Evolutionary conservation across 2,888 invertebrate genomes (phyloP).

Genomic region (Bibio marci): DNA sequence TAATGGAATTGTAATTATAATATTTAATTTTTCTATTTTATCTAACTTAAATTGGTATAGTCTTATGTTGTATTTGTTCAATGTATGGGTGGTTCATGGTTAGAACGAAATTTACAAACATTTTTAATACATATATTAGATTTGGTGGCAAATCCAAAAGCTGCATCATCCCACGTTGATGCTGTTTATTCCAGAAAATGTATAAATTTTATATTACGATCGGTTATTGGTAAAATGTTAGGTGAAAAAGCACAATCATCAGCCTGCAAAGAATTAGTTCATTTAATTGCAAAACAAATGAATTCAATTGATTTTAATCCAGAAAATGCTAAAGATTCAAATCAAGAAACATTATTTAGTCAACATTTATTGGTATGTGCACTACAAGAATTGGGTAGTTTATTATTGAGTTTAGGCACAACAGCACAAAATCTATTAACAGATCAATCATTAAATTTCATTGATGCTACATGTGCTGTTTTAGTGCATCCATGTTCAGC

Average conservation of each 20-base stretch:
- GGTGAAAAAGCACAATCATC: conserved; percentile 94
- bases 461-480: conserved; percentile 45
- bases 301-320: conserved; percentile 86
- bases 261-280: conserved; percentile 86
- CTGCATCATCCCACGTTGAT: conserved; percentile 91
- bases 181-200: conserved; percentile 96
- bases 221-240: conserved; percentile 82
- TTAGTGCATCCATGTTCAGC: conserved; percentile 88
- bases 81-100: conserved; percentile 85
- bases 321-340: conserved; percentile 80
- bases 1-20: too few species aligned
- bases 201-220: conserved; percentile 84
- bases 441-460: conserved; percentile 63
- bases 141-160: conserved; percentile 87
- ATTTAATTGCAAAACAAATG: conserved; percentile 86
- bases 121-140: conserved; percentile 84
- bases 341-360: conserved; percentile 78
- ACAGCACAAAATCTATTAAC: conserved; percentile 79
- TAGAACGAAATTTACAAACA: conserved; percentile 77
- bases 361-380: conserved; percentile 87
- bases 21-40: conserved; percentile 1
- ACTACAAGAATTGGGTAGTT: conserved; percentile 80
- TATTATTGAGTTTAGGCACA: conserved; percentile 84
- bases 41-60: conserved; percentile 30
- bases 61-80: conserved; percentile 92